Evolutionary conservation across 1,140 invertebrate genomes (phyloP).

Genomic region (Muscidifurax raptorellus): DNA sequence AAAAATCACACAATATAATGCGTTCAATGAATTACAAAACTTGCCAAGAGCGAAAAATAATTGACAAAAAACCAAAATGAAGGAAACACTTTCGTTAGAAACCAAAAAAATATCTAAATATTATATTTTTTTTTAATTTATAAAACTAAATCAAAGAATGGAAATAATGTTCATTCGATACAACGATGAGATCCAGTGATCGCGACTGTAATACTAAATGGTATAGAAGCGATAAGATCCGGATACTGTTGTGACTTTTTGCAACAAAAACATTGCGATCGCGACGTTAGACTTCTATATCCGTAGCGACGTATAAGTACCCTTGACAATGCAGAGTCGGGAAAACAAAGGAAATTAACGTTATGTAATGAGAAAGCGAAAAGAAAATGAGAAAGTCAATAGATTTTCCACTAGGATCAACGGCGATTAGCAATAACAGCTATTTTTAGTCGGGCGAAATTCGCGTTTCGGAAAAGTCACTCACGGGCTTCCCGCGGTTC

Average conservation of each 20-base stretch:
- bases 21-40: not conserved
- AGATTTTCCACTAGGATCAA: not conserved
- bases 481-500: conserved; percentile 49
- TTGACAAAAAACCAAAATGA: not conserved
- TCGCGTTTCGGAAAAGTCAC: conserved; percentile 38
- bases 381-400: not conserved
- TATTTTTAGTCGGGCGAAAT: conserved; percentile 41
- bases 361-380: conserved; percentile 21
- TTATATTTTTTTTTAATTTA: not conserved
- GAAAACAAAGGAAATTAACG: conserved; percentile 40
- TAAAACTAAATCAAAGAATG: not conserved
- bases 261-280: conserved; percentile 45
- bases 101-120: conserved; percentile 28
- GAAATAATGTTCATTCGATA: not conserved
- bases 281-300: too few species aligned
- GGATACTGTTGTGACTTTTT: conserved; percentile 4
- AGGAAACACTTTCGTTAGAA: conserved; percentile 28
- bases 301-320: conserved; percentile 14
- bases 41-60: not conserved
- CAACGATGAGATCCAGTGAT: not conserved
- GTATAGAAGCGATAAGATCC: not conserved
- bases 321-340: conserved; percentile 27
- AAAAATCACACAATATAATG: conserved; percentile 13
- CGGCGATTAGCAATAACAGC: not conserved
- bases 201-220: not conserved